Evolutionary conservation across 1,140 invertebrate genomes (phyloP), one percentile per base, ranked within the genome.

Genomic region (Drosophila neocordata): DNA sequence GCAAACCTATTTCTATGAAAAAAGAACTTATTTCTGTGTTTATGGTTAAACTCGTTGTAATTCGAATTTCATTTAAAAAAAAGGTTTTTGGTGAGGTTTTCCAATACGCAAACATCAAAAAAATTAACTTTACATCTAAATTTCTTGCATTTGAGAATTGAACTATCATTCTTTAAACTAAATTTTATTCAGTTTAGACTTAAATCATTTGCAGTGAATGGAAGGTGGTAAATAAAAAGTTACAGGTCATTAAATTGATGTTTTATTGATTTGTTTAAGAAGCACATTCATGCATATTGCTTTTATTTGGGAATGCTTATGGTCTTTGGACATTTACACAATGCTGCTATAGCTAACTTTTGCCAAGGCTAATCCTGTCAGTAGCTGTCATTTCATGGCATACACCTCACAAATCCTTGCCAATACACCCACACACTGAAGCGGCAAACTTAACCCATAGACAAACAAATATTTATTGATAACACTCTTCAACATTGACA

Each of bases 391-490:
- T 57, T 67, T 73, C 69, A 70, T 68, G 67, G 71, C 61, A 72
- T 34, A 67, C 41, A 74, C 65, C 63, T 74, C 71, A 74, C 72
- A 63, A 57, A 67, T 74, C 72, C 67, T 74, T 35, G 18, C 34
- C 35, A n/a, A 22, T 22, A 51, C 37, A 31, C 15, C 60, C 18
- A 48, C 41, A 48, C 41, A 48, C n/a, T 48, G 41, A 20, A 65
- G 55, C 70, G 38, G 44, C 61, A 35, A 58, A 37, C 56, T 24
- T 37, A 27, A 22, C 58, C 37, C 56, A 55, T 48, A 58, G 71
- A 74, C 72, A 74, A 37, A 60, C 58, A 60, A 75, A 75, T 75
- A 75, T 75, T 75, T 75, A 75, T 75, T 68, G 72, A 75, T 75
- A 65, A 58, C 72, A 68, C 72, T 74, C 71, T 75, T 64, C 61